Base-by-base conservation (phyloP, 2,797 vertebrate species). In the Phoxinus dragarum region DNA sequence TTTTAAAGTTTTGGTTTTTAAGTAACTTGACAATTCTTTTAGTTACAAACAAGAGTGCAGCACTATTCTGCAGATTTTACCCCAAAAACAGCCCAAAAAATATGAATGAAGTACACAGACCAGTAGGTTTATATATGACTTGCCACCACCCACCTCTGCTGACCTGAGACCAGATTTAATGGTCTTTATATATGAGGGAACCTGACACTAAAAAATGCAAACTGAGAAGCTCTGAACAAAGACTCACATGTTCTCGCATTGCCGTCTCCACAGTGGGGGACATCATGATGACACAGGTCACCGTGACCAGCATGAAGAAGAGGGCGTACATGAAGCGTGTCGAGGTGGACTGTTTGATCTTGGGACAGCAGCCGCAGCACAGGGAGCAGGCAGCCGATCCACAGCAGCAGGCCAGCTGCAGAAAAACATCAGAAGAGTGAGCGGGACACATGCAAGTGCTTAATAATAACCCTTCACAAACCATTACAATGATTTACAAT, bases 331-430 rank as follows among this genome's bases (percentile, higher is more conserved):
- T 99, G 92, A 97, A 91, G 52, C 98, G 97, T 6, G 98, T 99
- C 23, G 96, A 96, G 0, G 97, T 97, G n/a, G 98, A 99, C 91
- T 99, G 98, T 71, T 97, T 98, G 92, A 99, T 96, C 94, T 96
- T 97, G 42, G 98, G 98, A 90, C 97, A 99, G 92, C 97, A 98
- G 86, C 92, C 93, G 54, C 98, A 99, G 95, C 98, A 99, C 80
- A 98, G 95, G 0, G 97, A 95, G 88, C 98, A 99, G 76, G 96
- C 96, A 0, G 96, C 97, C 10, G 96, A 90, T 66, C 98, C 98
- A 0, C 98, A 99, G 92, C 98, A 99, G 92, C 98, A 99, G 90
- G 98, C 98, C 96, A 99, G 85, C 98, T 99, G 88, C 21, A 93
- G 38, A 67, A 80, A 12, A 71, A 64, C 52, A 73, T 23, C 17